Evolutionary conservation across 2,113 vertebrate species (phyloP).

Genomic region (Stegastes partitus): DNA sequence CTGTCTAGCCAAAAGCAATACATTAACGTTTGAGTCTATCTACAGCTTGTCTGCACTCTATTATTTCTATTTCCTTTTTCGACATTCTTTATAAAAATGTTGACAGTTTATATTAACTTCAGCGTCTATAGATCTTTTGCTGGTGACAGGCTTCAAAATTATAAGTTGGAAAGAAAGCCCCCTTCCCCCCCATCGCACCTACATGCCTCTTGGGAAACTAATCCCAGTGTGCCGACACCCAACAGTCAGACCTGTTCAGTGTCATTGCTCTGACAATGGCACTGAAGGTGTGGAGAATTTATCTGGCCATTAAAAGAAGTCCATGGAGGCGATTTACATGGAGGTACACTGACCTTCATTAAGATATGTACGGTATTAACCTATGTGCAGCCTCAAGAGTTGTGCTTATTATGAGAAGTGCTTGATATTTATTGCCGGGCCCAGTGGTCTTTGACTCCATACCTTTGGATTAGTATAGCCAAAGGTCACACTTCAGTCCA

Average conservation of each 20-base stretch:
- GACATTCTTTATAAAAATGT: slow-evolving; percentile 19
- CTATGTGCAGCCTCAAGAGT: not conserved
- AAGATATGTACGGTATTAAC: slow-evolving; percentile 6
- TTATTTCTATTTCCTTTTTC: slow-evolving; percentile 19
- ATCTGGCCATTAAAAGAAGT: slow-evolving; percentile 46
- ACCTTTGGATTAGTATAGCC: not conserved
- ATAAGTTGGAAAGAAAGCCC: not conserved
- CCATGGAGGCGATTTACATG: slow-evolving; percentile 27
- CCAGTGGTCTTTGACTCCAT: not conserved
- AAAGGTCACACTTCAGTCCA: slow-evolving; percentile 8
- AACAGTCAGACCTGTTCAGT: slow-evolving; percentile 28
- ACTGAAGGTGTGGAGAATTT: slow-evolving; percentile 38
- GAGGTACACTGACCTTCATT: slow-evolving; percentile 35
- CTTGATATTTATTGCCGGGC: slow-evolving; percentile 12
- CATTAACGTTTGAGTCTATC: slow-evolving; percentile 8
- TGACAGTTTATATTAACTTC: slow-evolving; percentile 28
- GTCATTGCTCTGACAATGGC: slow-evolving; percentile 29
- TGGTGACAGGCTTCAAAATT: slow-evolving; percentile 32
- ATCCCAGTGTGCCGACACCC: not conserved
- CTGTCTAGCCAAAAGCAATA: not conserved
- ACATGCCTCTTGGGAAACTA: not conserved
- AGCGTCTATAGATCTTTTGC: slow-evolving; percentile 22
- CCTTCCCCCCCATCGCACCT: not conserved
- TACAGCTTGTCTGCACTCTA: slow-evolving; percentile 5
- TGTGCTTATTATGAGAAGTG: not conserved